These are phyloP conservation scores for Etheostoma perlongum DNA, from an alignment of 2,797 vertebrate species.

Conservation along the genomic window DNA sequence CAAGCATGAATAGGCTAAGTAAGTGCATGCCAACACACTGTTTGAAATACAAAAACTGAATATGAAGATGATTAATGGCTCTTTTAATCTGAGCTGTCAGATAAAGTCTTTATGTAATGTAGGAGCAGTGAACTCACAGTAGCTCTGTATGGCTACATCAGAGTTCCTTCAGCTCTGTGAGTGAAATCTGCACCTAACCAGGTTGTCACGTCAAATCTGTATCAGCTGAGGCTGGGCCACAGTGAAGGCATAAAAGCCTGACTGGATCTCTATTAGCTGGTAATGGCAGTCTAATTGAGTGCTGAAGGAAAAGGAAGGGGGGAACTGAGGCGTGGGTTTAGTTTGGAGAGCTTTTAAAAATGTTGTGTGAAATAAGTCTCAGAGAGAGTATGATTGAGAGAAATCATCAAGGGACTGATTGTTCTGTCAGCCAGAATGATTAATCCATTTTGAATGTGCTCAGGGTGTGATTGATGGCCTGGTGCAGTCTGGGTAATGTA, in stretches of 20 bases:
- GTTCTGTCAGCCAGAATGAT: slow-evolving; percentile 72
- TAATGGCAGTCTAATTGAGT: slow-evolving; percentile 72
- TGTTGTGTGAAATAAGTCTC: slow-evolving; percentile 55
- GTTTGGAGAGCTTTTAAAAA: slow-evolving; percentile 62
- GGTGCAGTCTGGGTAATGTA: slow-evolving; percentile 80
- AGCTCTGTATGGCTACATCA: slow-evolving; percentile 9
- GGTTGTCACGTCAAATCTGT: slow-evolving; percentile 65
- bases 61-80: slow-evolving; percentile 34
- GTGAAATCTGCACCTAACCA: slow-evolving; percentile 51
- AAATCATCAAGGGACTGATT: slow-evolving; percentile 70
- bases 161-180: slow-evolving; percentile 19
- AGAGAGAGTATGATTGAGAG: slow-evolving; percentile 51
- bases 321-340: not conserved
- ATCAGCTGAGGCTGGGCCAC: slow-evolving; percentile 46
- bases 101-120: not conserved
- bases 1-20: not conserved
- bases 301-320: slow-evolving; percentile 25
- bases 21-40: not conserved
- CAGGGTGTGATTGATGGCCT: slow-evolving; percentile 75
- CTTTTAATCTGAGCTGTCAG: slow-evolving; percentile 33
- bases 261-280: slow-evolving; percentile 64
- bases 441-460: slow-evolving; percentile 61
- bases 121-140: not conserved
- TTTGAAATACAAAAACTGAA: not conserved
- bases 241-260: slow-evolving; percentile 38